Percentiles rank a stretch among this genome's conserved stretches.
Evolutionary conservation across 2,888 invertebrate species (phyloP).

Genomic region (Apocheima hispidaria): DNA sequence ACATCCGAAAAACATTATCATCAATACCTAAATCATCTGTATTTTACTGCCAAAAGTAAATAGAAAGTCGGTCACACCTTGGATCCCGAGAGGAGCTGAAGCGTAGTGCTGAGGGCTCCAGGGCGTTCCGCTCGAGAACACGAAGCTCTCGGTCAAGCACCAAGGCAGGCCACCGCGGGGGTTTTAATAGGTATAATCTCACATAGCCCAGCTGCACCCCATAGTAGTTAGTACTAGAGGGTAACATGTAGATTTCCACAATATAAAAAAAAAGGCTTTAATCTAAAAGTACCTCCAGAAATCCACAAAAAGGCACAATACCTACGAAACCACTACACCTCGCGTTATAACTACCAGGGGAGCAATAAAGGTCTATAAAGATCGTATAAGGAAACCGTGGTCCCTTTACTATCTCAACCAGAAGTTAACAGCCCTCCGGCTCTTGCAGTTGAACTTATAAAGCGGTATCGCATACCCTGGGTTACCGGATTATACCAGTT

Average conservation of each 20-base stretch:
- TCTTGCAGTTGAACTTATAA: slow-evolving; percentile 26
- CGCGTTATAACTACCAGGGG: slow-evolving; percentile 27
- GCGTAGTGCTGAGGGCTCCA: too few relatives aligned
- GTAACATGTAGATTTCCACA: too few relatives aligned
- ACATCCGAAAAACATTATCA: too few relatives aligned
- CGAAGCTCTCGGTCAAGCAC: too few relatives aligned
- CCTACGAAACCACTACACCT: slow-evolving; percentile 16
- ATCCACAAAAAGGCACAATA: slow-evolving; percentile 11
- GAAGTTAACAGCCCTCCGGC: slow-evolving; percentile 31
- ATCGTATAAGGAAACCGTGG: slow-evolving; percentile 29
- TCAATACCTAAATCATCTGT: too few relatives aligned
- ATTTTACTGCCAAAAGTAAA: slow-evolving; percentile 1
- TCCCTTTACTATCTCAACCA: slow-evolving; percentile 34
- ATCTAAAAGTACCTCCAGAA: slow-evolving; percentile 8
- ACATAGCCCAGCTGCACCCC: too few relatives aligned
- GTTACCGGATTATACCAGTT: slow-evolving; percentile 25
- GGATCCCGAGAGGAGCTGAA: too few relatives aligned
- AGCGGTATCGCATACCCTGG: slow-evolving; percentile 26
- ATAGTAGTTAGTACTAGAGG: too few relatives aligned
- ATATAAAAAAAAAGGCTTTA: too few relatives aligned
- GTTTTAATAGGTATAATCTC: too few relatives aligned
- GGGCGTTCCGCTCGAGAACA: too few relatives aligned
- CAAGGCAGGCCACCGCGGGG: too few relatives aligned
- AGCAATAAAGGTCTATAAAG: slow-evolving; percentile 31
- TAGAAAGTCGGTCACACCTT: not conserved